phyloP scores from a whole-genome alignment of 2,888 invertebrate species.

The Plutella xylostella region DNA sequence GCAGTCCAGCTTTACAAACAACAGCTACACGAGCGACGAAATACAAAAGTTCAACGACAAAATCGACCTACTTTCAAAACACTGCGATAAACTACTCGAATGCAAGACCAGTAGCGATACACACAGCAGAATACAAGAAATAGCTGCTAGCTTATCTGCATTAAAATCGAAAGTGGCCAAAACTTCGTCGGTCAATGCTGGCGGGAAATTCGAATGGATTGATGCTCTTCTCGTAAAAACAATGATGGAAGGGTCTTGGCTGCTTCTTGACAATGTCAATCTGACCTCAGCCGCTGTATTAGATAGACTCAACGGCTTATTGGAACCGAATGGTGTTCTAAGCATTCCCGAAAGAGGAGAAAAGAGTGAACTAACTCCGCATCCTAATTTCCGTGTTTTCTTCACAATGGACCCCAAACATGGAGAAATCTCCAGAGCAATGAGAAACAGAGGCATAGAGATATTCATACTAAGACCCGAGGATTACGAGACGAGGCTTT shows the following conservation, averaged over 20 bases:
- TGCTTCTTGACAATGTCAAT: slow-evolving; percentile 93
- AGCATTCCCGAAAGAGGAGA: slow-evolving; percentile 93
- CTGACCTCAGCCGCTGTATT: slow-evolving; percentile 96
- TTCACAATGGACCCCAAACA: slow-evolving; percentile 94
- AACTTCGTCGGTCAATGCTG: slow-evolving; percentile 76
- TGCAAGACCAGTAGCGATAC: slow-evolving; percentile 2
- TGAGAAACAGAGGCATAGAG: slow-evolving; percentile 98
- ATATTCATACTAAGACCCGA: slow-evolving; percentile 65
- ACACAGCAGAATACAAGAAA: slow-evolving; percentile 28
- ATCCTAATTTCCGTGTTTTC: slow-evolving; percentile 92
- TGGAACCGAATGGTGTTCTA: slow-evolving; percentile 93
- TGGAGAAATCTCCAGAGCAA: slow-evolving; percentile 97
- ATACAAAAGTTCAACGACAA: slow-evolving; percentile 36
- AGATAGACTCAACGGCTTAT: slow-evolving; percentile 93
- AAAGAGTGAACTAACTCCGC: slow-evolving; percentile 82
- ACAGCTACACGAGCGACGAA: slow-evolving; percentile 23
- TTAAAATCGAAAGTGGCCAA: slow-evolving; percentile 53
- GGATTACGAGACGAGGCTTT: slow-evolving; percentile 35
- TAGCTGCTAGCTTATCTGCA: slow-evolving; percentile 37
- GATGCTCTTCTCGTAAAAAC: slow-evolving; percentile 90
- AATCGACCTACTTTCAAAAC: slow-evolving; percentile 33
- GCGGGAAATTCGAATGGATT: slow-evolving; percentile 95
- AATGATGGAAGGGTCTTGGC: slow-evolving; percentile 84
- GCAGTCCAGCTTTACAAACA: slow-evolving; percentile 23
- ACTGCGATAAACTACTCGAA: slow-evolving; percentile 23